Percentiles rank a stretch among this genome's conserved stretches.
Conservation (phyloP, 2,113 vertebrate genomes). For the Mormoops blainvillei region DNA sequence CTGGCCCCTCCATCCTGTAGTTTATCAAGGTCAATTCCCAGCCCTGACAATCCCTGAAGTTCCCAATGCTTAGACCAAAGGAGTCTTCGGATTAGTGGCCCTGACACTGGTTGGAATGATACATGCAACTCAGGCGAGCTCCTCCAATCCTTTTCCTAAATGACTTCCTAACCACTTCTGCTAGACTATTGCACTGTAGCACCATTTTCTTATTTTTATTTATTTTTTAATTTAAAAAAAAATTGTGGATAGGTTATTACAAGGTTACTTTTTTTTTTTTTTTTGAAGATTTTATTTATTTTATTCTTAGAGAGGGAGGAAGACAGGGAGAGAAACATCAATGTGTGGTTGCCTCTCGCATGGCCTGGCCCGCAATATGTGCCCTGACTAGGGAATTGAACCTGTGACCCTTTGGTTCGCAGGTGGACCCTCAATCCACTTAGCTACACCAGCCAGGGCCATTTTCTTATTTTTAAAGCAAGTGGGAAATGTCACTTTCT, state of each 20-base stretch:
- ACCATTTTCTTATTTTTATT: neutral
- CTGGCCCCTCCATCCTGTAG: neutral
- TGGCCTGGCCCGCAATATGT: no score
- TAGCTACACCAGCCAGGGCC: no score
- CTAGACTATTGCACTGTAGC: neutral
- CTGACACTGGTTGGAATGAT: neutral
- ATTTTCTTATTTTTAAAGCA: neutral
- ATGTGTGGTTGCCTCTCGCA: no score
- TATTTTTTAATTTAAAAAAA: no score
- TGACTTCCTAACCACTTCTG: neutral
- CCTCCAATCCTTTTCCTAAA: neutral
- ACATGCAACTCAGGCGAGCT: neutral
- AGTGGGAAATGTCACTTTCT: neutral
- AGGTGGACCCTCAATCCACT: no score
- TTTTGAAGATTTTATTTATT: no score
- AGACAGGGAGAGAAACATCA: no score
- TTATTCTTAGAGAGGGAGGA: no score
- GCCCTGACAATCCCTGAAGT: neutral
- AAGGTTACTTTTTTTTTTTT: no score
- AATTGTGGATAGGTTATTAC: no score
- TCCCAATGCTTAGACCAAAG: neutral
- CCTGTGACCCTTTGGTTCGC: no score
- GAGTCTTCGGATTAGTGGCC: neutral
- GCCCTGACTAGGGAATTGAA: no score
- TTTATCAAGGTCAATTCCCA: neutral